Percentiles rank a stretch among this genome's conserved stretches.
Evolutionary conservation across 2,113 vertebrate species (phyloP).

Genomic region (Tenebrosternarchus preto): DNA sequence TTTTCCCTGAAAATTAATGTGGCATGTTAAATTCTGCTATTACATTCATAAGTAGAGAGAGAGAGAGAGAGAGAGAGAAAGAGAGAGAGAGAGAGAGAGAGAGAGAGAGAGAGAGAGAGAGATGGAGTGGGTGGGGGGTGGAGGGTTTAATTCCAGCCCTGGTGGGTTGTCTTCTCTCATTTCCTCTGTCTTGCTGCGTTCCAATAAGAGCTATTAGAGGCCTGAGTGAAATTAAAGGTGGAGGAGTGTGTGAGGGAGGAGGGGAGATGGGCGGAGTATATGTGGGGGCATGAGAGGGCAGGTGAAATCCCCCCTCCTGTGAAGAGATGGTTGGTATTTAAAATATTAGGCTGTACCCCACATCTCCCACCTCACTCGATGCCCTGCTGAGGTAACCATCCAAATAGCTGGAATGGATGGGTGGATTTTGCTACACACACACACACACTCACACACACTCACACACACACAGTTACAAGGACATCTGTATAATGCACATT

Average conservation of each 20-base stretch:
- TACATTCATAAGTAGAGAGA: neutral
- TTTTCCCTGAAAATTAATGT: neutral
- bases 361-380: neutral
- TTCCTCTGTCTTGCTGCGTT: constrained; percentile 62
- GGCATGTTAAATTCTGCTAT: neutral
- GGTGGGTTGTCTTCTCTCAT: constrained; percentile 62
- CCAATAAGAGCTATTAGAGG: constrained; percentile 63
- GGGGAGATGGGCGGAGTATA: neutral
- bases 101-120: constrained; percentile 24
- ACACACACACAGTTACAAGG: constrained; percentile 16
- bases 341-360: constrained; percentile 22
- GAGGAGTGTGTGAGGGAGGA: neutral
- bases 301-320: constrained; percentile 17
- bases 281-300: neutral
- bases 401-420: constrained; percentile 45
- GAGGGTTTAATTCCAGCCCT: constrained; percentile 50
- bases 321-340: constrained; percentile 25
- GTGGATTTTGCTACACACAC: constrained; percentile 39
- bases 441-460: constrained; percentile 17
- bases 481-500: too few relatives aligned
- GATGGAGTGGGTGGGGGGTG: constrained; percentile 13
- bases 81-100: constrained; percentile 19
- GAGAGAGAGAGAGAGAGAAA: constrained; percentile 26
- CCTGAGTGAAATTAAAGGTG: constrained; percentile 63
- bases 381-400: constrained; percentile 2